These are phyloP conservation scores for Athrips mouffetella DNA, from an alignment of 2,888 invertebrate genomes.

Conservation along the genomic window DNA sequence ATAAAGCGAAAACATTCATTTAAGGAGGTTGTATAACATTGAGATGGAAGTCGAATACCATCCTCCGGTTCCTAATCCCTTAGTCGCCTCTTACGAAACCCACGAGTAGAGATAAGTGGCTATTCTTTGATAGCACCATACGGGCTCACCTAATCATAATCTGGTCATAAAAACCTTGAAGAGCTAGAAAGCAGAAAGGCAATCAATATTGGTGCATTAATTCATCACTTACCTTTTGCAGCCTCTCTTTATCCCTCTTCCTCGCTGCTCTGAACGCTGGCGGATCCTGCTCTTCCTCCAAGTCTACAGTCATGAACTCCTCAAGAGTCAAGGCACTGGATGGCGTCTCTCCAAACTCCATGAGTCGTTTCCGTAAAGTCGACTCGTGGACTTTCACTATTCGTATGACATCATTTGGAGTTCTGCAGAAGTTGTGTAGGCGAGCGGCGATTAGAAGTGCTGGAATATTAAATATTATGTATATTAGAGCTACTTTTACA, in stretches of 20 bases:
- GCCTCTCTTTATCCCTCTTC: slow-evolving; percentile 90
- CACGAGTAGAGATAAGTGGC: too few relatives aligned
- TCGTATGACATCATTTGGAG: slow-evolving; percentile 91
- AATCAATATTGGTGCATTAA: too few relatives aligned
- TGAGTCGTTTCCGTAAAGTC: slow-evolving; percentile 91
- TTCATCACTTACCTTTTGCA: slow-evolving; percentile 86
- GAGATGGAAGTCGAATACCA: too few relatives aligned
- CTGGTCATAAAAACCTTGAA: too few relatives aligned
- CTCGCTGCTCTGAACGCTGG: slow-evolving; percentile 96
- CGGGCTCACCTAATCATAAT: too few relatives aligned
- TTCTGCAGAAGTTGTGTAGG: slow-evolving; percentile 93
- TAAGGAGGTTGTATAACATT: too few relatives aligned
- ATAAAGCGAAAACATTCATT: too few relatives aligned
- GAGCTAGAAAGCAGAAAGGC: too few relatives aligned
- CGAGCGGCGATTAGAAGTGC: slow-evolving; percentile 96
- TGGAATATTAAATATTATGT: slow-evolving; percentile 47
- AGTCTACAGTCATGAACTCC: slow-evolving; percentile 97
- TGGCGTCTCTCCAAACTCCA: slow-evolving; percentile 98
- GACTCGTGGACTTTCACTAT: slow-evolving; percentile 97
- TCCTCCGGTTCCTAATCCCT: too few relatives aligned
- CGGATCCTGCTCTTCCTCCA: slow-evolving; percentile 97
- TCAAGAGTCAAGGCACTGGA: slow-evolving; percentile 96
- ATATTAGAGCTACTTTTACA: too few relatives aligned
- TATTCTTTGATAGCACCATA: too few relatives aligned
- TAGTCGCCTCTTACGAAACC: too few relatives aligned